Base-by-base conservation (phyloP, 1,140 invertebrate genomes). In the Drosophila nasuta region DNA sequence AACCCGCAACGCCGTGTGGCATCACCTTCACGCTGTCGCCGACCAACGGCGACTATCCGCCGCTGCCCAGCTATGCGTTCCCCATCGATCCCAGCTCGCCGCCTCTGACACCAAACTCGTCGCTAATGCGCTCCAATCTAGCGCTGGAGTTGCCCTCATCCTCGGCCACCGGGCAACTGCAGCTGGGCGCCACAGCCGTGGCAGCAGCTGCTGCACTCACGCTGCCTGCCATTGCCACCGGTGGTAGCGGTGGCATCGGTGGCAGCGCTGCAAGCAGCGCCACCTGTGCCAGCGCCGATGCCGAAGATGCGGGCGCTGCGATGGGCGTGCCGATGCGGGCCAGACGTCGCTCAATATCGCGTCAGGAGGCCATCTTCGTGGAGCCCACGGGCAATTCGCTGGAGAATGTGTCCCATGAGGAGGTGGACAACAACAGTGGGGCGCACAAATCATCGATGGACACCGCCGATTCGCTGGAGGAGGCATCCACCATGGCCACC, bases 351-450 rank as follows among this genome's bases (percentile, higher is more conserved):
- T 96, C 95, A 1, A 95, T 96, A 33, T 95, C 96, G 45, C 94
- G 96, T 5, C 96, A 97, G 89, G 96, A 97, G 89, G 96, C 96
- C 0, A 96, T 96, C 76, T 96, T 96, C 51, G 93, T 95, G 7
- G 96, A 96, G 81, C 94, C 95, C 1, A 95, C 94, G 0, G 94
- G 95, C n/a, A 95, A 94, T 74, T 95, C 95, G 2, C 88, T 95
- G 54, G 95, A 95, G 81, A 95, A 95, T 77, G 94, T 95, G 2
- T 93, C 93, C 0, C 93, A 94, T 67, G 94, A 93, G 56, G 93
- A 94, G n/a, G 94, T 95, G n/a, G 94, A 95, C 13, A 74, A 43
- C 49, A 75, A 54, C 25, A 75, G 20, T 25, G 20, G 20, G 20
- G 20, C 3, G 20, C 20, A 73, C 92, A 93, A 66, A 92, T 94